Conservation (phyloP, 1,140 invertebrate genomes). For the Drosophila nannoptera region DNA sequence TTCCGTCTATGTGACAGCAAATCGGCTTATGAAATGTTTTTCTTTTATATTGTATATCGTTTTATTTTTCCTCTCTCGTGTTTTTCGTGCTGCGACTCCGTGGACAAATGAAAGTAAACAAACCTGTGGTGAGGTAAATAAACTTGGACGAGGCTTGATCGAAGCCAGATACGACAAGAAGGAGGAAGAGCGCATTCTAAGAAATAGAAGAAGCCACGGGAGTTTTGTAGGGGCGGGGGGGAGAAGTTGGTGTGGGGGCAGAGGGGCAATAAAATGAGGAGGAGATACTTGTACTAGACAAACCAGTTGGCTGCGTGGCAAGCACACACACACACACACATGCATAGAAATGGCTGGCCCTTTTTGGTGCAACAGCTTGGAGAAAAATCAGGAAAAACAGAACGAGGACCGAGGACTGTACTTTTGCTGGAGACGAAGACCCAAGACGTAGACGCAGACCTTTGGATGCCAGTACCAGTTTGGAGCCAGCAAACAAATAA, state of each 20-base stretch:
- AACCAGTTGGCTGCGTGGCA: constrained; percentile 58
- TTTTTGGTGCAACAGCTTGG: constrained; percentile 28
- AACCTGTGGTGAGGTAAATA: constrained; percentile 60
- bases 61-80: constrained; percentile 32
- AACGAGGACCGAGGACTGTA: constrained; percentile 59
- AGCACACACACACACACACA: constrained; percentile 20
- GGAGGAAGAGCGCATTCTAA: constrained; percentile 70
- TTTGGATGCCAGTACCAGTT: constrained; percentile 65
- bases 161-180: constrained; percentile 48
- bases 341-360: constrained; percentile 16
- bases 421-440: constrained; percentile 29
- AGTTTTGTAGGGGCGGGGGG: constrained; percentile 5
- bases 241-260: not conserved
- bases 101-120: constrained; percentile 49
- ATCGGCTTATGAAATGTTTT: constrained; percentile 59
- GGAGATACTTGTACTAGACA: constrained; percentile 65
- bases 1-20: constrained; percentile 58
- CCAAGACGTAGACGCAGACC: constrained; percentile 6
- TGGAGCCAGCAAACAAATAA: constrained; percentile 73
- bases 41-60: constrained; percentile 12
- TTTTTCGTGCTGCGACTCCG: constrained; percentile 9
- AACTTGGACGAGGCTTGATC: constrained; percentile 64
- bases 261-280: constrained; percentile 50
- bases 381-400: constrained; percentile 72
- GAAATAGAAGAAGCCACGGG: constrained; percentile 45